These are phyloP conservation scores for Hexactinellida sp. DNA, from an alignment of 37 sponge, comb jelly and placozoan genomes.

Conservation along the genomic window DNA sequence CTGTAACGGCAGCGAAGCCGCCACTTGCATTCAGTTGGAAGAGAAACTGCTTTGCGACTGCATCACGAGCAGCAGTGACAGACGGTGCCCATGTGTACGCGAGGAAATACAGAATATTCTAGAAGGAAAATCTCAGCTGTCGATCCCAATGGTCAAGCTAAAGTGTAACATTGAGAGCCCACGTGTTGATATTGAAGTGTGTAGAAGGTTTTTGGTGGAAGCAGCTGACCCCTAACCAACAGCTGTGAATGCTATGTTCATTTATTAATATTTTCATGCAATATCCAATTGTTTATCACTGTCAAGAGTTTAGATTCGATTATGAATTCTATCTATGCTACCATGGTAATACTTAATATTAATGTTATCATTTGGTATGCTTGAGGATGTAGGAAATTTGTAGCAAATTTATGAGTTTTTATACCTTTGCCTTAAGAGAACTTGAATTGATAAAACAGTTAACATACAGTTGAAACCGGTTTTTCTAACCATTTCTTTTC, in stretches of 20 bases:
- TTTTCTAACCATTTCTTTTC: too few species aligned
- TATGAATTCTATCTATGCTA: background rate
- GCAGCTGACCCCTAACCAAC: background rate
- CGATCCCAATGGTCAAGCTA: background rate
- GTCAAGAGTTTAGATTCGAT: background rate
- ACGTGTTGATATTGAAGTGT: background rate
- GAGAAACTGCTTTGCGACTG: background rate
- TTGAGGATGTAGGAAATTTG: too few species aligned
- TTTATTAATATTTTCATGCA: background rate
- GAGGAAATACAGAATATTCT: background rate
- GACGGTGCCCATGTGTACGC: slow-evolving; percentile 7
- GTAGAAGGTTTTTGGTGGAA: background rate
- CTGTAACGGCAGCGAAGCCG: background rate
- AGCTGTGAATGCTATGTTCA: background rate
- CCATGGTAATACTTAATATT: background rate
- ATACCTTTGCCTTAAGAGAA: too few species aligned
- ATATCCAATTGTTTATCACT: slow-evolving; percentile 11
- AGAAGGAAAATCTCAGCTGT: background rate
- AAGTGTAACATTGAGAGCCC: background rate
- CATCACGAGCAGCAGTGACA: background rate
- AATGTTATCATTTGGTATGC: background rate
- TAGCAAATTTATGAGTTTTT: too few species aligned
- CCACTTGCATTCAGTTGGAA: background rate
- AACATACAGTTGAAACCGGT: too few species aligned
- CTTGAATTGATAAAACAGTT: too few species aligned